phyloP scores from a whole-genome alignment of 2,888 invertebrate genomes.

The Neoitamus cyanurus region DNA sequence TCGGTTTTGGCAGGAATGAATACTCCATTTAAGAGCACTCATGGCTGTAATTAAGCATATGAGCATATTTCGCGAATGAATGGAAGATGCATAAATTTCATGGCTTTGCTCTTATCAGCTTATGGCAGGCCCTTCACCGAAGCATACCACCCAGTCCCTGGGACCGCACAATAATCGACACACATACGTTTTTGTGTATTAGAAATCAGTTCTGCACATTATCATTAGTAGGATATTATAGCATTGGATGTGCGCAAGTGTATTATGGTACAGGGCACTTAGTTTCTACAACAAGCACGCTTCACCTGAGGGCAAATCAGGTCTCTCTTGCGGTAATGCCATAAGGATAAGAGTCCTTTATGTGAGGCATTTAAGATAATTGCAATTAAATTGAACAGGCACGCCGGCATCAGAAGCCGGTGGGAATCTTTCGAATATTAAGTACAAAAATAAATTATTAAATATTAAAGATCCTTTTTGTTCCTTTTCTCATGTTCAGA shows the following conservation, averaged over 20 bases:
- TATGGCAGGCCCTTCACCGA: conserved; percentile 5
- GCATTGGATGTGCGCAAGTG: background rate
- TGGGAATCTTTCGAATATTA: background rate
- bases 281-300: background rate
- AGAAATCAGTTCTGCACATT: conserved; percentile 2
- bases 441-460: background rate
- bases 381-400: background rate
- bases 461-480: no score
- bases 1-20: conserved; percentile 16
- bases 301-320: background rate
- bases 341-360: background rate
- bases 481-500: no score
- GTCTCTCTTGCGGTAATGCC: background rate
- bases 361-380: background rate
- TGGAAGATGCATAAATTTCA: conserved; percentile 43
- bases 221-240: background rate
- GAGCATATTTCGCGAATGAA: conserved; percentile 45
- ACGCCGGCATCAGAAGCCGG: background rate
- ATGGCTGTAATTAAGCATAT: conserved; percentile 51
- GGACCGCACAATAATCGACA: background rate
- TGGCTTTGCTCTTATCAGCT: conserved; percentile 39
- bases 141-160: background rate
- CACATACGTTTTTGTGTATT: conserved; percentile 1
- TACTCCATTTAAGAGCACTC: conserved; percentile 47
- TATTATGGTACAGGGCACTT: background rate